Base-by-base conservation (phyloP, 2,888 invertebrate genomes). In the Dicyrtomina minuta region DNA sequence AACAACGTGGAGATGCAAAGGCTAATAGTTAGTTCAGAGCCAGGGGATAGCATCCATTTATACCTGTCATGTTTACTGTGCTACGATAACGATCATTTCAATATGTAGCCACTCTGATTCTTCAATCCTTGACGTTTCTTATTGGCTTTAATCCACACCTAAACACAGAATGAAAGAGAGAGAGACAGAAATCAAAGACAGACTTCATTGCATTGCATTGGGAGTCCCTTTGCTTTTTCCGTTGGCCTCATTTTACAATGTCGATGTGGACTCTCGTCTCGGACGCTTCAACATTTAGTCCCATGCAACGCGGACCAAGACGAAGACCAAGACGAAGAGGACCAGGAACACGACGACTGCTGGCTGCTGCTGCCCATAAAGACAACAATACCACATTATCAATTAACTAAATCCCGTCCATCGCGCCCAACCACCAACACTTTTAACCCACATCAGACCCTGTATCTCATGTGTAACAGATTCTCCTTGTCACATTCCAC, bases 61-160 rank as follows among this genome's bases (percentile, higher is more conserved):
- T 70, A 66, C 70, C 59, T 70, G 70, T 70, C 70, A 70, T 70
- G 70, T 70, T 70, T 62, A 65, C 61, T 55, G 59, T 60, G 39
- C 55, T 46, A 27, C 27, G 65, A 70, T 64, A 58, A 64, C 24
- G 51, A 70, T 70, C 70, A 58, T 6, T 20, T 55, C 41, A 27
- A 46, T 56, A 64, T 20, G 39, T 64, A n/a, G n/a, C n/a, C n/a
- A 56, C 46, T 46, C 56, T 33, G 27, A 51, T 60, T 67, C 27
- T 59, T 59, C 56, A 49, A 27, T 49, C 22, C 62, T 26, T 51
- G 24, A 60, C 24, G n/a, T 60, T 43, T 27, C 44, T 61, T 61
- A 61, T 24, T 27, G 58, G 58, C 10, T 58, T 44, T 46, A 61
- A 44, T 61, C 61, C 46, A 61, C 61, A 61, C 43, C 61, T 60